phyloP scores from a whole-genome alignment of 2,888 invertebrate species.

The Leistus spinibarbis region DNA sequence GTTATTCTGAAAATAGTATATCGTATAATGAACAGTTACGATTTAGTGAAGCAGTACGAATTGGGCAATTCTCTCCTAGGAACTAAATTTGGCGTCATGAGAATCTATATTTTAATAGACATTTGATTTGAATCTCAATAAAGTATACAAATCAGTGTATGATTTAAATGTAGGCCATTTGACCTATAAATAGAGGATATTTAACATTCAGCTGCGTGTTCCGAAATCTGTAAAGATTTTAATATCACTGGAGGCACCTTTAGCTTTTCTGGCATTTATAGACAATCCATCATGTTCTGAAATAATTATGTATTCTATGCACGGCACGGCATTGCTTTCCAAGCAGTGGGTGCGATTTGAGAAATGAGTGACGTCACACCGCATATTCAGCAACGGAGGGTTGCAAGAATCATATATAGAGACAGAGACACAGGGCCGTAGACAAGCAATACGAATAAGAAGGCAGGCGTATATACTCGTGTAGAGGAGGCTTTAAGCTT shows the following conservation, averaged over 20 bases:
- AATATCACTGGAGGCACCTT: not conserved
- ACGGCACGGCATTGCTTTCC: not conserved
- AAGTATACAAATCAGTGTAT: too few species aligned
- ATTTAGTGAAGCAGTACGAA: too few species aligned
- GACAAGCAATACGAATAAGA: not conserved
- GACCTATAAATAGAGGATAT: not conserved
- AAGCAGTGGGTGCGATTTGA: slow-evolving; percentile 1
- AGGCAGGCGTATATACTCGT: not conserved
- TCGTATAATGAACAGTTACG: too few species aligned
- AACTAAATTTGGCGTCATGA: too few species aligned
- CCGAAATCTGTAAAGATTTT: not conserved
- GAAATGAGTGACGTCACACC: slow-evolving; percentile 5
- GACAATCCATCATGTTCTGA: not conserved
- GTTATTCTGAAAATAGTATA: too few species aligned
- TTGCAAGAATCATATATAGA: not conserved
- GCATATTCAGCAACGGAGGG: not conserved
- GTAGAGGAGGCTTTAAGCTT: not conserved
- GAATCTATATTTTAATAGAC: too few species aligned
- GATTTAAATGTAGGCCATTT: not conserved
- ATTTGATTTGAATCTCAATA: too few species aligned
- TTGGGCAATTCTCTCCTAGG: too few species aligned
- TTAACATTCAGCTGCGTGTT: not conserved
- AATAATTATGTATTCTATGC: not conserved
- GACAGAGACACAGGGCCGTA: not conserved
- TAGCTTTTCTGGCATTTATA: not conserved